Base-by-base conservation (phyloP, 2,113 vertebrate species). In the Machaerirhynchus nigripectus region DNA sequence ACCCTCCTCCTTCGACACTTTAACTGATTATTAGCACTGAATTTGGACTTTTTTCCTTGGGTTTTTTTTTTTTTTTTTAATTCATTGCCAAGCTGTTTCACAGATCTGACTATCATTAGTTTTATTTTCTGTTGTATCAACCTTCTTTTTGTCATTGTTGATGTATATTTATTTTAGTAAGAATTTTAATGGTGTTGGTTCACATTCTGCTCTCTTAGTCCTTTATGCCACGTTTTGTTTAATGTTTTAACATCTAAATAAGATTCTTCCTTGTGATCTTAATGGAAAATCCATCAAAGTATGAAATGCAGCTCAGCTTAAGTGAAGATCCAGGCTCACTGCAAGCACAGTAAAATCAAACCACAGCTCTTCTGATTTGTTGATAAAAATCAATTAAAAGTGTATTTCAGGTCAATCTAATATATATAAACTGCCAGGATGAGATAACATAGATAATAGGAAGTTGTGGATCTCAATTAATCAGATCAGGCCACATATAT, bases 321-420 rank as follows among this genome's bases (percentile, higher is more conserved):
- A 63, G 35, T 28, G 56, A 63, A 71, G 68, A 78, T 55, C 24
- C 78, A 82, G 60, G 35, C 74, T 84, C 42, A 11, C 60, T n/a
- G 30, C 40, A 52, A 82, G n/a, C 61, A 75, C 46, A 60, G 52
- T 22, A 42, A 93, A 74, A 39, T 46, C 19, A 59, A 71, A 67
- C 35, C 55, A 31, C 53, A 84, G 69, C n/a, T 85, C 59, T 82
- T 73, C 0, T 17, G 37, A 68, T n/a, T 68, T 76, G 65, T 68
- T 87, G 78, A 52, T 65, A 79, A 91, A 94, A 96, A 87, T 89
- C 69, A 94, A 91, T 91, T 93, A 74, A 73, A 95, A 91, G 55
- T 49, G 31, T 69, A 75, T 84, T 93, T 87, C 52, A 44, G 77
- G 74, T 89, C 84, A 87, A 56, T 60, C 61, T 93, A 77, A 87